These are phyloP conservation scores for Synaphobranchus kaupii DNA, from an alignment of 2,797 vertebrate genomes.

Conservation along the genomic window DNA sequence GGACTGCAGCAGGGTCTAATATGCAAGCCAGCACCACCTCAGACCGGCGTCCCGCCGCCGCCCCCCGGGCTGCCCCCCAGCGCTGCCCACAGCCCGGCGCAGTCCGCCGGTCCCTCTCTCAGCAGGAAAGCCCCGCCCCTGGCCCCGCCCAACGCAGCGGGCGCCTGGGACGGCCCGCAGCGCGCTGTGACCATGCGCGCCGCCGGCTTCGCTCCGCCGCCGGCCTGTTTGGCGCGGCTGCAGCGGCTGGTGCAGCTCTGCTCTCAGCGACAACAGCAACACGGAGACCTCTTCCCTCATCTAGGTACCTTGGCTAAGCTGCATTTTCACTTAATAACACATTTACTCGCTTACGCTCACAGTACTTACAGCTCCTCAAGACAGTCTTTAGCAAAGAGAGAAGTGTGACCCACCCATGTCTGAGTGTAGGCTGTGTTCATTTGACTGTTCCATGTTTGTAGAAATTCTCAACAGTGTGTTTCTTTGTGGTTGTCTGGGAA, in stretches of 20 bases:
- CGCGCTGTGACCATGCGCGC: slow-evolving; percentile 89
- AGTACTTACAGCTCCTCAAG: neutral
- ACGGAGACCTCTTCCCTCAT: slow-evolving; percentile 94
- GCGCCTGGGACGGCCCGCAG: slow-evolving; percentile 45
- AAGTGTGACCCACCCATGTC: neutral
- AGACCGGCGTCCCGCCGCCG: slow-evolving; percentile 89
- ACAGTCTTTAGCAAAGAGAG: neutral
- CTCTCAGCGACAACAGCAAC: slow-evolving; percentile 86
- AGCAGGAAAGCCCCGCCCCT: slow-evolving; percentile 66
- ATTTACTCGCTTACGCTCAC: neutral
- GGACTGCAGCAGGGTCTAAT: slow-evolving; percentile 85
- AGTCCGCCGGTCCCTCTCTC: slow-evolving; percentile 74
- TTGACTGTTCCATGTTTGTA: neutral
- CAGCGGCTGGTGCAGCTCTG: slow-evolving; percentile 97
- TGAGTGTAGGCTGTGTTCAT: neutral
- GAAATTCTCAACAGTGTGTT: neutral
- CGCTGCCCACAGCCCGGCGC: slow-evolving; percentile 81
- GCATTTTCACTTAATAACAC: neutral
- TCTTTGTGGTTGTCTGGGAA: neutral
- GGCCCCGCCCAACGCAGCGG: slow-evolving; percentile 37
- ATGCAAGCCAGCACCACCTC: slow-evolving; percentile 97
- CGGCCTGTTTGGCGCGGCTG: slow-evolving; percentile 88
- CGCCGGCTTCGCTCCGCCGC: slow-evolving; percentile 84
- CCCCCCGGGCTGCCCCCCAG: slow-evolving; percentile 85
- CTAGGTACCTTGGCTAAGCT: slow-evolving; percentile 75